Evolutionary conservation across 2,113 vertebrate species (phyloP), one percentile per base, ranked within the genome.

Genomic region (Platichthys flesus): DNA sequence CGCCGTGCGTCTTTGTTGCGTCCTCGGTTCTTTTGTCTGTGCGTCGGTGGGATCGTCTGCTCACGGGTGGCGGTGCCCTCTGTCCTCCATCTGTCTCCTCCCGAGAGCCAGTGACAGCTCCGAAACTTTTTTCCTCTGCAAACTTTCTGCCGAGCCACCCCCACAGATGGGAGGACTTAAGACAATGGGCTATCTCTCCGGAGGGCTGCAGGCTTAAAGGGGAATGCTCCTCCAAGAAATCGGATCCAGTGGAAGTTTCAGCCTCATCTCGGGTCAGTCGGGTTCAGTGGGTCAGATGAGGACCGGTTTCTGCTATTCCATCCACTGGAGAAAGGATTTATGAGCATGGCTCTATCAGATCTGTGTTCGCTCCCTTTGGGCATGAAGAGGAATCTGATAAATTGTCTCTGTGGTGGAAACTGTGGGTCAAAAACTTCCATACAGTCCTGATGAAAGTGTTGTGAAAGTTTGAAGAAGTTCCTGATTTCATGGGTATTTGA

Each of bases 111-210:
- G 83, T 21, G 88, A 89, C 86, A 92, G 82, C 67, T 40, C 79
- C 57, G 0, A 88, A 92, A 86, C 71, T 86, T 93, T 93, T 92
- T 93, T 92, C 62, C 76, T 90, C 68, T 81, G 79, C 85, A 88
- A 92, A 88, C 85, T 93, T 92, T 49, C 82, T 10, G 56, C 65
- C 83, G 87, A 86, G 74, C 93, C 94, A 88, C 94, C 94, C 93
- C 94, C 92, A 89, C 87, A 74, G 86, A 90, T 85, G 87, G 90
- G 93, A 82, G 92, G 93, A 92, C 86, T 88, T 58, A 72, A 87
- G 90, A 93, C 90, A 93, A 92, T 87, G 76, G 85, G 71, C 82
- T 60, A 83, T 83, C 70, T 79, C 69, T 86, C 81, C 49, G 60
- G 9, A 6, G 86, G 71, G 54, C 82, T 21, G 61, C 18, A 28